These are phyloP conservation scores for Myotis pilosus DNA, from an alignment of 2,797 vertebrate genomes.

Conservation along the genomic window DNA sequence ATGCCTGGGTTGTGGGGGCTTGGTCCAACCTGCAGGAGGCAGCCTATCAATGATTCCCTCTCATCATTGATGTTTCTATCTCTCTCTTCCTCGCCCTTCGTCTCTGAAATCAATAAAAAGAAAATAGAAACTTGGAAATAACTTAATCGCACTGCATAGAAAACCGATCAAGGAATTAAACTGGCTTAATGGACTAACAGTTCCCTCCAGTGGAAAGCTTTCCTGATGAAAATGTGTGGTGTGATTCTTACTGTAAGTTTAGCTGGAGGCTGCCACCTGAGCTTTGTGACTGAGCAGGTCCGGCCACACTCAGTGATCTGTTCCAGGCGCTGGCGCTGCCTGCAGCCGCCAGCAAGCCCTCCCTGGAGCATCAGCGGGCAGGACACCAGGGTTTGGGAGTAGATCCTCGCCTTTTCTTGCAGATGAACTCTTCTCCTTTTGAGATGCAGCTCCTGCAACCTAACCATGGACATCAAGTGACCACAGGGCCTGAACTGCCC, in stretches of 20 bases:
- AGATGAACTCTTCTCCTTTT: neutral
- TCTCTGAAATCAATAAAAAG: neutral
- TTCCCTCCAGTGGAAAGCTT: neutral
- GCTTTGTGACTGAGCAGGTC: neutral
- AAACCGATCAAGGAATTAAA: neutral
- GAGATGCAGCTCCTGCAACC: neutral
- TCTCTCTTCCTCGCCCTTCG: no score
- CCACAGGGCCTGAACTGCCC: no score
- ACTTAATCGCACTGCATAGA: neutral
- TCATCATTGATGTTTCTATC: no score
- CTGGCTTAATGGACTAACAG: neutral
- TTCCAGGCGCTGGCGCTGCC: neutral
- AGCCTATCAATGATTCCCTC: no score
- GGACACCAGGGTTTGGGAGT: neutral
- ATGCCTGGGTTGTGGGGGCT: no score
- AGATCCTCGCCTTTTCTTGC: neutral
- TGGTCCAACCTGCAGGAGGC: no score
- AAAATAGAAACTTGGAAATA: neutral
- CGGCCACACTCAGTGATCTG: no score
- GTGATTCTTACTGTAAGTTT: neutral
- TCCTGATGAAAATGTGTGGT: neutral
- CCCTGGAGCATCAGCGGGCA: rapidly evolving
- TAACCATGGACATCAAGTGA: neutral
- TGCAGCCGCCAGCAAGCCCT: neutral
- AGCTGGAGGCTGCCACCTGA: neutral